These are phyloP conservation scores for Incurvaria masculella DNA, from an alignment of 2,888 invertebrate species.

Conservation along the genomic window DNA sequence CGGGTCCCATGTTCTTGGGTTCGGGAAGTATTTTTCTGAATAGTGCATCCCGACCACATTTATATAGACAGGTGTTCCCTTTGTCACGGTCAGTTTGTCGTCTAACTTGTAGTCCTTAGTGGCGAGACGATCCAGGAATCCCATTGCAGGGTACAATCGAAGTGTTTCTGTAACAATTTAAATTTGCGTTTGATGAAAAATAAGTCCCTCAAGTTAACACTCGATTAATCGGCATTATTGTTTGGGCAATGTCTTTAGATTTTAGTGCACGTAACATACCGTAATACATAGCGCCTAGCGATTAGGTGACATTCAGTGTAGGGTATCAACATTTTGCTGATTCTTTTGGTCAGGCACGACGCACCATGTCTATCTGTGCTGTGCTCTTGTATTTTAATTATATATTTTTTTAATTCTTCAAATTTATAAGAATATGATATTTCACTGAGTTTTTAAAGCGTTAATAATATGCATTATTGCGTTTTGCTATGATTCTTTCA, in stretches of 20 bases:
- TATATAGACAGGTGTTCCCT: slow-evolving; percentile 27
- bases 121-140: slow-evolving; percentile 20
- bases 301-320: too few species aligned
- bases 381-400: too few species aligned
- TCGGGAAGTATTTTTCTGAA: slow-evolving; percentile 29
- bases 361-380: too few species aligned
- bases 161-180: slow-evolving; percentile 22
- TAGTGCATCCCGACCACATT: slow-evolving; percentile 15
- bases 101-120: slow-evolving; percentile 23
- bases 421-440: too few species aligned
- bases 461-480: too few species aligned
- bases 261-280: background rate
- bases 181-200: background rate
- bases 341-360: too few species aligned
- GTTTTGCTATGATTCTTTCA: too few species aligned
- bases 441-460: too few species aligned
- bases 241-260: background rate
- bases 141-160: slow-evolving; percentile 26
- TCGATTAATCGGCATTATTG: too few species aligned
- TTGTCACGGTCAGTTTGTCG: slow-evolving; percentile 25
- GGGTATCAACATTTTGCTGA: too few species aligned
- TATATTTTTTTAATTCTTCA: too few species aligned
- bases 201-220: too few species aligned
- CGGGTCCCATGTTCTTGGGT: slow-evolving; percentile 48
- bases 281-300: background rate